These are phyloP conservation scores for Himalopsyche tibetana DNA, from an alignment of 2,888 invertebrate genomes.

Conservation along the genomic window DNA sequence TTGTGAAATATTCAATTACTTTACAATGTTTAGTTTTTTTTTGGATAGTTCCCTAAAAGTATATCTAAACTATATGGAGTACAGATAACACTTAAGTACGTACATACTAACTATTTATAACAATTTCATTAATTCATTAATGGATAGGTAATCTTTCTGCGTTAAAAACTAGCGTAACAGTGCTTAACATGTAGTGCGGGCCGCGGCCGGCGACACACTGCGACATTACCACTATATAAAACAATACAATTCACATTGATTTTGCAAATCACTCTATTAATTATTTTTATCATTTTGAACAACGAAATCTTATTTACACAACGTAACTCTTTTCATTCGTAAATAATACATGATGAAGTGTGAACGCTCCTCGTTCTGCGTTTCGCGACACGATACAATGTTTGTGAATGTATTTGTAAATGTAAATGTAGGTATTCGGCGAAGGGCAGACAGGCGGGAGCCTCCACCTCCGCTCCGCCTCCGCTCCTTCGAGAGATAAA, in stretches of 20 bases:
- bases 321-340: conserved; percentile 65
- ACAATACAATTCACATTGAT: conserved; percentile 66
- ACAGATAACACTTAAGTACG: conserved; percentile 73
- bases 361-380: too few species aligned
- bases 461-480: not conserved
- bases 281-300: conserved; percentile 66
- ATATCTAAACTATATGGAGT: conserved; percentile 78
- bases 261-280: conserved; percentile 66
- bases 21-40: conserved; percentile 65
- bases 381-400: conserved; percentile 19
- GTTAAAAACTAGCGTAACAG: conserved; percentile 70
- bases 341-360: conserved; percentile 52
- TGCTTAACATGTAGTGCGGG: conserved; percentile 68
- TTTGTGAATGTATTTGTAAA: conserved; percentile 5
- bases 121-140: conserved; percentile 69
- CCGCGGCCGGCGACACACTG: conserved; percentile 64
- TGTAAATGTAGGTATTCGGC: conserved; percentile 23
- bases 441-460: conserved; percentile 45
- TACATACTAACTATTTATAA: conserved; percentile 70
- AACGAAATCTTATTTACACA: conserved; percentile 70
- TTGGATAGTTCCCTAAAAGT: conserved; percentile 70
- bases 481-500: conserved; percentile 33
- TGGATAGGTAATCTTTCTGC: conserved; percentile 67
- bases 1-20: conserved; percentile 65
- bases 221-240: conserved; percentile 66